Evolutionary conservation across 2,797 vertebrate species (phyloP).

Genomic region (Catostomus latipinnis): DNA sequence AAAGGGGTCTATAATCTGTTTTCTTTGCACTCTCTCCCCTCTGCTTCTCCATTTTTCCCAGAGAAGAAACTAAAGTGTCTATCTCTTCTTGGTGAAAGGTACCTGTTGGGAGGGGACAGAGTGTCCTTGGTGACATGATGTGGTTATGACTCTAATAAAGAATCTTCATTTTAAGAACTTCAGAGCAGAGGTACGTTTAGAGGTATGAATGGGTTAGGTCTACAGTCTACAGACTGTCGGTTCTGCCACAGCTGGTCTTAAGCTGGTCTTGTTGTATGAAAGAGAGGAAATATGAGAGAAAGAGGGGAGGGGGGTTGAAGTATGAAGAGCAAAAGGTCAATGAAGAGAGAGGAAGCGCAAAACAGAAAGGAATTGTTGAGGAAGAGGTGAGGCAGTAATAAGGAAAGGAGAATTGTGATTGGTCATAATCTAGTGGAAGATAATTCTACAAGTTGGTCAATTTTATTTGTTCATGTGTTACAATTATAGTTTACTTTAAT

Average conservation of each 20-base stretch:
- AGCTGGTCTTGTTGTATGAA: conserved; percentile 5
- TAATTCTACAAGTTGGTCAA: no score
- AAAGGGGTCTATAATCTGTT: conserved; percentile 65
- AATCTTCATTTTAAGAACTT: conserved; percentile 43
- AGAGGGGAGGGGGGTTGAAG: conserved; percentile 1
- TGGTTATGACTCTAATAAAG: conserved; percentile 49
- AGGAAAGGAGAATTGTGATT: background rate
- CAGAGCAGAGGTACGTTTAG: conserved; percentile 16
- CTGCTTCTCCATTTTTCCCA: conserved; percentile 1
- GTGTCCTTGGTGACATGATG: conserved; percentile 32
- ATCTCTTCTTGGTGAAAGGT: conserved; percentile 22
- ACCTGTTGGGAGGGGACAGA: conserved; percentile 40
- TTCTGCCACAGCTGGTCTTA: conserved; percentile 31
- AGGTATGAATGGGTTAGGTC: background rate
- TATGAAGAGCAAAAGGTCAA: conserved; percentile 15
- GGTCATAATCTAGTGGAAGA: background rate
- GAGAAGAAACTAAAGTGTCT: conserved; percentile 46
- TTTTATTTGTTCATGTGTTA: no score
- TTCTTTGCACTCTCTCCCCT: conserved; percentile 24
- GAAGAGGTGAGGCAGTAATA: background rate
- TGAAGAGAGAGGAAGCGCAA: background rate
- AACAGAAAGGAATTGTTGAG: background rate
- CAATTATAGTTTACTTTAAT: no score
- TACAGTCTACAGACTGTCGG: background rate
- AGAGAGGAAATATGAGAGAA: conserved; percentile 43